Base-by-base conservation (phyloP, 2,888 invertebrate genomes). In the Salticus scenicus region DNA sequence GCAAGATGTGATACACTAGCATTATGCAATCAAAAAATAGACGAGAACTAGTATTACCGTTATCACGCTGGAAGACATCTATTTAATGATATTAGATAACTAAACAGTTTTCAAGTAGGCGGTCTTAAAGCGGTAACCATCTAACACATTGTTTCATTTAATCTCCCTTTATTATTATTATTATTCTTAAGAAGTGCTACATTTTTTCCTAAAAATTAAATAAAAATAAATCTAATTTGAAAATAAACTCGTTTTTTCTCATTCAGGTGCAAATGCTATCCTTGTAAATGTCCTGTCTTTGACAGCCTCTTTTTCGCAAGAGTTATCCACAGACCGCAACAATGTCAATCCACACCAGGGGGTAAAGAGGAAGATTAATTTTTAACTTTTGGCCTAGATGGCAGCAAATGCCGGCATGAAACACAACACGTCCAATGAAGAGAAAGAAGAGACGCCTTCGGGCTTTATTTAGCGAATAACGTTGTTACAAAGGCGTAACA, bases 321-420 rank as follows among this genome's bases (percentile, higher is more conserved):
- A 57, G 20, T 24, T 57, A 4, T 24, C 42, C 17, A 17, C 57
- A n/a, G 24, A 57, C 57, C 57, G 12, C 57, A 57, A 24, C 57
- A 20, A 57, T 1, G 20, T 5, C 1, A 17, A 57, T 20, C 57
- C 4, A 12, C 47, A 47, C 47, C 14, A 30, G 33, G 67, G n/a
- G 66, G 20, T 66, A 1, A 31, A 5, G 30, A n/a, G 31, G n/a
- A 31, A 30, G 31, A 12, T 8, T 10, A 5, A 27, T 66, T 30
- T 66, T 17, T 14, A n/a, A 28, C 28, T 37, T 67, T 4, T 17
- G 27, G 37, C 20, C 67, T 37, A 84, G 83, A 57, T 84, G 83
- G 83, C 83, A 73, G 77, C 72, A 72, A 41, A 63, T 47, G 42
- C 20, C 77, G 76, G 76, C 10, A 14, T 20, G 4, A 14, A n/a